phyloP scores from a whole-genome alignment of 2,797 vertebrate genomes.

The Lepus townsendii region DNA sequence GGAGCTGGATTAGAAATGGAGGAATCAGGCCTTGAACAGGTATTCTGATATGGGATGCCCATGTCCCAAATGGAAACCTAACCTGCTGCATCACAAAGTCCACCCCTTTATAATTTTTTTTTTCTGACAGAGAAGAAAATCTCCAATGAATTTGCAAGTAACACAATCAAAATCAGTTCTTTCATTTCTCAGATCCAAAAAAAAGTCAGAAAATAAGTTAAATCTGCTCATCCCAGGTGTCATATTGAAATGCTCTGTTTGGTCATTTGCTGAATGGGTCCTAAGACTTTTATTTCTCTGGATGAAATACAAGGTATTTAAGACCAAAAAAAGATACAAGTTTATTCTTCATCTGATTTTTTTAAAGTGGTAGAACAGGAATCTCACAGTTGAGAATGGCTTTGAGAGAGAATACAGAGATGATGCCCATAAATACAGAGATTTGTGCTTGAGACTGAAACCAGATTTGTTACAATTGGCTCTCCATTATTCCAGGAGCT shows the following conservation, averaged over 20 bases:
- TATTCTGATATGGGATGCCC: too few species aligned
- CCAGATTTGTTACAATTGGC: slow-evolving; percentile 33
- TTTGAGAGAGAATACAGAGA: slow-evolving; percentile 4
- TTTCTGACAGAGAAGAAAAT: slow-evolving; percentile 51
- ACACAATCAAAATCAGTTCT: slow-evolving; percentile 58
- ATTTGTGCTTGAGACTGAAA: slow-evolving; percentile 36
- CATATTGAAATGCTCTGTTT: slow-evolving; percentile 50
- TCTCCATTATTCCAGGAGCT: background rate
- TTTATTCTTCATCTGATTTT: slow-evolving; percentile 63
- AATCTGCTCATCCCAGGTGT: slow-evolving; percentile 48
- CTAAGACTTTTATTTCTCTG: slow-evolving; percentile 68
- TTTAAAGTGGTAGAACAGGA: slow-evolving; percentile 68
- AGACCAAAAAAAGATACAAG: background rate
- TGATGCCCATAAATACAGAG: background rate
- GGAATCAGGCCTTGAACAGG: too few species aligned
- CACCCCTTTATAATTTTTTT: slow-evolving; percentile 13
- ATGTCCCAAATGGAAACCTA: too few species aligned
- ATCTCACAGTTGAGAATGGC: background rate
- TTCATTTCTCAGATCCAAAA: slow-evolving; percentile 56
- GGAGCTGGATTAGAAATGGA: too few species aligned
- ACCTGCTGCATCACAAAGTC: too few species aligned
- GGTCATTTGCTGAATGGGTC: slow-evolving; percentile 33
- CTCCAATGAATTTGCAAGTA: slow-evolving; percentile 60
- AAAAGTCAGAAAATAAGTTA: slow-evolving; percentile 59
- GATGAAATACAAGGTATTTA: slow-evolving; percentile 49